A percentile compares a stretch with the other conserved stretches of the same genome.
Evolutionary conservation across 2,113 vertebrate genomes (phyloP).

Genomic region (Corythoichthys haematopterus): DNA sequence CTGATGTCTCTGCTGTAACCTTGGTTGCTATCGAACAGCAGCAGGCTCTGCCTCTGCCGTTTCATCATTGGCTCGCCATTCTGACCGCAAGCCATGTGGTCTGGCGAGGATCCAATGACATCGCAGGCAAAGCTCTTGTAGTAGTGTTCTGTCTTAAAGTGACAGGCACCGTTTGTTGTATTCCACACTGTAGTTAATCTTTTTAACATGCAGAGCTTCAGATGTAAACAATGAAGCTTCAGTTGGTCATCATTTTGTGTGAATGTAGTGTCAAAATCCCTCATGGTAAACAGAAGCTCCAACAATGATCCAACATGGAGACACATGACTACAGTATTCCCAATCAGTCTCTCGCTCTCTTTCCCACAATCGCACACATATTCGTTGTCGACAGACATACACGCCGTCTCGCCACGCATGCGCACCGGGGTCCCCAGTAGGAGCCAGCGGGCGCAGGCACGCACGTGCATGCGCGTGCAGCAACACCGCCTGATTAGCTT

Average conservation of each 20-base stretch:
- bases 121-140: slow-evolving; percentile 45
- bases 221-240: slow-evolving; percentile 2
- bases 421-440: slow-evolving; percentile 48
- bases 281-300: slow-evolving; percentile 7
- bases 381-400: slow-evolving; percentile 65
- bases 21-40: slow-evolving; percentile 78
- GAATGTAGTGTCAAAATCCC: slow-evolving; percentile 2
- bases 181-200: slow-evolving; percentile 5
- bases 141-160: slow-evolving; percentile 65
- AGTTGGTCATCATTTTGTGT: neutral
- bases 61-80: slow-evolving; percentile 67
- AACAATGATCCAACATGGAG: slow-evolving; percentile 37
- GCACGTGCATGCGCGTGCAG: slow-evolving; percentile 63
- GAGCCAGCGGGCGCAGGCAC: slow-evolving; percentile 42
- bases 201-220: slow-evolving; percentile 1
- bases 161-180: slow-evolving; percentile 50
- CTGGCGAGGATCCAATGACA: slow-evolving; percentile 64
- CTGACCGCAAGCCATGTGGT: slow-evolving; percentile 70
- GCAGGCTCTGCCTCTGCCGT: slow-evolving; percentile 70
- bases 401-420: slow-evolving; percentile 69
- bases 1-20: slow-evolving; percentile 74
- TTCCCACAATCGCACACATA: slow-evolving; percentile 60
- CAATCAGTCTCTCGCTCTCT: slow-evolving; percentile 57
- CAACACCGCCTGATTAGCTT: slow-evolving; percentile 75
- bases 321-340: slow-evolving; percentile 46